Percentiles rank a stretch among this genome's conserved stretches.
Evolutionary conservation across 2,797 vertebrate species (phyloP).

Genomic region (Peromyscus melanophrys): DNA sequence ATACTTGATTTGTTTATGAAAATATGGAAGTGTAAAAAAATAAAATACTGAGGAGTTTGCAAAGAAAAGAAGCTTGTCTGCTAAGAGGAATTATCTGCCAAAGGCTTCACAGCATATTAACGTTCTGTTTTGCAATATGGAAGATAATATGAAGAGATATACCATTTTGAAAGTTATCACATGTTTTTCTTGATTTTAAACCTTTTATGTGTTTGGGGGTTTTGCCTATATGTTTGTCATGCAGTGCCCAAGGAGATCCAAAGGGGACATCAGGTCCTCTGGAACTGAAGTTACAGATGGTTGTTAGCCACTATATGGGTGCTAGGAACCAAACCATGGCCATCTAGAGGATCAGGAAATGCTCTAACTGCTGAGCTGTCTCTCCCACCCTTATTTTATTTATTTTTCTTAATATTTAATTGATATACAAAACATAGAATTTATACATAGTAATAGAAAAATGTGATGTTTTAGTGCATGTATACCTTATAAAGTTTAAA

Average conservation of each 20-base stretch:
- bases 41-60: background rate
- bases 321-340: background rate
- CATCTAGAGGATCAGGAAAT: background rate
- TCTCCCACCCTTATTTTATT: background rate
- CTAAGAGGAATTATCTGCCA: background rate
- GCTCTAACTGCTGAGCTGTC: background rate
- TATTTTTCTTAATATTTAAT: background rate
- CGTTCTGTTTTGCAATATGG: background rate
- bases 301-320: background rate
- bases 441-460: background rate
- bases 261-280: background rate
- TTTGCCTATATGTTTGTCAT: background rate
- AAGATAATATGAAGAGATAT: background rate
- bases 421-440: background rate
- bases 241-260: too few species aligned
- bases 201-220: background rate
- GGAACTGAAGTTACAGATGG: background rate
- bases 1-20: constrained; percentile 39
- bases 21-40: background rate
- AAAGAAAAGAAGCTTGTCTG: background rate
- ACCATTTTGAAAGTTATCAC: background rate
- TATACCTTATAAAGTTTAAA: background rate
- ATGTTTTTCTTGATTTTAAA: background rate
- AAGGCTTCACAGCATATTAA: background rate
- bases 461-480: background rate